Conservation (phyloP, 1,140 invertebrate genomes). For the Achroia grisella region DNA sequence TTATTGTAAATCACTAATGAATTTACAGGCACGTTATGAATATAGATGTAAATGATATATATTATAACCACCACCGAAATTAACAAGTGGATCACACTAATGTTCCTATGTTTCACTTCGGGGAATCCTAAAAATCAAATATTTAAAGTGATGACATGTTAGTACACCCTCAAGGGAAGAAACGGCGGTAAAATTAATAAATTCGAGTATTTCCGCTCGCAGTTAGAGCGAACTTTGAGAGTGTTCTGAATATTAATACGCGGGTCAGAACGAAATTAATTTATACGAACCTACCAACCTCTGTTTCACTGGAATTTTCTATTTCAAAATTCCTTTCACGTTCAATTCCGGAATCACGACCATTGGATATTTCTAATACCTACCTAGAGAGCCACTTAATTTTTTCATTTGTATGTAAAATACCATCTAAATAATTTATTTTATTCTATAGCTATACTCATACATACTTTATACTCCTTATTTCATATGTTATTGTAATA, state of each 20-base stretch:
- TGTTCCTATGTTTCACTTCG: too few species aligned
- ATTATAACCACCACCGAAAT: too few species aligned
- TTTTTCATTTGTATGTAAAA: constrained; percentile 1
- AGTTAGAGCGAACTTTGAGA: constrained; percentile 52
- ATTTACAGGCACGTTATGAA: too few species aligned
- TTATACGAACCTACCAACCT: constrained; percentile 49
- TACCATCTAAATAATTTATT: background rate
- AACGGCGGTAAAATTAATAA: constrained; percentile 49
- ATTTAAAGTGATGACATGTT: constrained; percentile 23
- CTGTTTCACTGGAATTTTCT: constrained; percentile 43
- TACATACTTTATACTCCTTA: background rate
- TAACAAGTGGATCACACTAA: too few species aligned
- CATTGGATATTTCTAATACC: constrained; percentile 22
- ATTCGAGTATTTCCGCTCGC: constrained; percentile 45
- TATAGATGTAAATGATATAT: too few species aligned
- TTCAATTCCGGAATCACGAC: constrained; percentile 37
- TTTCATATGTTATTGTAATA: too few species aligned
- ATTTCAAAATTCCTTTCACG: constrained; percentile 46
- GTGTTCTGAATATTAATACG: constrained; percentile 63
- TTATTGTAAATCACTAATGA: too few species aligned
- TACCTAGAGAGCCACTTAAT: constrained; percentile 6
- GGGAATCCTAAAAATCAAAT: constrained; percentile 4
- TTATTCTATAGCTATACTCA: background rate
- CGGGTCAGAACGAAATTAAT: constrained; percentile 56
- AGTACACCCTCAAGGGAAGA: constrained; percentile 24